Conservation (phyloP, 2,888 invertebrate species). For the Micoletzkya japonica region DNA sequence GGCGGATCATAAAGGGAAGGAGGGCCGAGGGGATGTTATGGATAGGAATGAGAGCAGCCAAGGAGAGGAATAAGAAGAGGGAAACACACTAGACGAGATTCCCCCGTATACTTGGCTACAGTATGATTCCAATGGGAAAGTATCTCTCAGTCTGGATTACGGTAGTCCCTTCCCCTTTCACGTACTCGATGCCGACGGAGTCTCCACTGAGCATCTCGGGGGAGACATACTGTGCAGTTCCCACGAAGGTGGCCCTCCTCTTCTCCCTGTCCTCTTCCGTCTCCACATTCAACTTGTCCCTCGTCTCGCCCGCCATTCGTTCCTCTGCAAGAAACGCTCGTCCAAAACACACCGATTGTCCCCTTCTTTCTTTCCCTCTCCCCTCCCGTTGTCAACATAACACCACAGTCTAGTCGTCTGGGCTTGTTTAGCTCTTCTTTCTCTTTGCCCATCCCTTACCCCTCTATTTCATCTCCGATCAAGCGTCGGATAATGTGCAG, state of each 20-base stretch:
- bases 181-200: slow-evolving; percentile 49
- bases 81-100: too few species aligned
- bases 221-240: slow-evolving; percentile 97
- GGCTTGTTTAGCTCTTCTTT: not conserved
- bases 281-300: slow-evolving; percentile 16
- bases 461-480: too few species aligned
- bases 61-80: too few species aligned
- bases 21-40: too few species aligned
- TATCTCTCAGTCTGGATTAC: too few species aligned
- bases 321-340: slow-evolving; percentile 27
- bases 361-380: not conserved
- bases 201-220: slow-evolving; percentile 81
- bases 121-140: too few species aligned
- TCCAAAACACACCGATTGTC: slow-evolving; percentile 4
- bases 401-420: not conserved
- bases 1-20: not conserved
- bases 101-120: too few species aligned
- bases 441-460: too few species aligned
- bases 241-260: slow-evolving; percentile 78
- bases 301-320: not conserved
- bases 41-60: too few species aligned
- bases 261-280: slow-evolving; percentile 9
- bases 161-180: too few species aligned
- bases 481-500: too few species aligned
- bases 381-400: not conserved